Evolutionary conservation across 2,888 invertebrate genomes (phyloP), one percentile per base, ranked within the genome.

Genomic region (Torymus texanus): DNA sequence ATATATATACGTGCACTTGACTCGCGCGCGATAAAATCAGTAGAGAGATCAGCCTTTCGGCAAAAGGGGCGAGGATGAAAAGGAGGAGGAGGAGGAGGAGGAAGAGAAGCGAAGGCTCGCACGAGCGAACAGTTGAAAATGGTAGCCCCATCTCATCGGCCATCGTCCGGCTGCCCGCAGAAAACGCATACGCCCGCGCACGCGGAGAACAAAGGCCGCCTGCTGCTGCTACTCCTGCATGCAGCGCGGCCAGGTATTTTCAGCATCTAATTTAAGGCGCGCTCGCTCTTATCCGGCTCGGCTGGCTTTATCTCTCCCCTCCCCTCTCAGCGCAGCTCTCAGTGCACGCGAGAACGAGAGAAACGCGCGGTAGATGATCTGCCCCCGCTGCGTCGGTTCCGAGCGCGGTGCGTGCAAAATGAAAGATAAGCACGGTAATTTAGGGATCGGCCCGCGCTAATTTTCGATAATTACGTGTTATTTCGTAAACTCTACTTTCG

Each of bases 391-490:
- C 41, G 41, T 41, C 8, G 41, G 41, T 41, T 41, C 41, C 41
- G 41, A 41, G 13, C 13, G 65, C 58, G 59, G 13, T 55, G 65
- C 14, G 63, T 65, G 71, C 58, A 55, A 72, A 78, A 78, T 78
- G 65, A 78, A 77, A 77, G 76, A 70, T 76, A 70, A 76, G 76
- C 63, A 56, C 50, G 70, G 70, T 58, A 63, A 76, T 76, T 76
- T 76, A 76, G 56, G 70, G 76, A 76, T 77, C 65, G 18, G 51
- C 14, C 65, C 65, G 58, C 29, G 76, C 77, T 71, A 63, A 77
- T 77, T 77, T 77, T 71, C 71, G 70, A 77, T 77, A 77, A 77
- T 77, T 71, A 65, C 59, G 58, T 65, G 65, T 71, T 77, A 77
- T 71, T 77, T 77, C 53, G 77, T 71, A 65, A 77, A 77, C 18